These are phyloP conservation scores for Patella caerulea DNA, from an alignment of 2,888 invertebrate genomes.

Conservation along the genomic window DNA sequence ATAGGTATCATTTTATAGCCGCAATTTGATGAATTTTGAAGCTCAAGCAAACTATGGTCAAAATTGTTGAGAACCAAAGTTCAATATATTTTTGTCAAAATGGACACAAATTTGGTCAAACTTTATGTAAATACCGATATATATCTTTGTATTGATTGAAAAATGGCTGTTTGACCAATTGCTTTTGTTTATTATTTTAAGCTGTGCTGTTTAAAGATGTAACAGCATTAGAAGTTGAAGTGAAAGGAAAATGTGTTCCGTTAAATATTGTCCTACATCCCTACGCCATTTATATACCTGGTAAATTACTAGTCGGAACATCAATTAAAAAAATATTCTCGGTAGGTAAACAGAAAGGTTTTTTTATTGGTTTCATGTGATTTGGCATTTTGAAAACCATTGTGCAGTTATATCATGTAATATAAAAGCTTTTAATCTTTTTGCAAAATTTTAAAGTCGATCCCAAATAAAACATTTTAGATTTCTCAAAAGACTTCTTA, in stretches of 20 bases:
- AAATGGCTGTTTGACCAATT: too few relatives aligned
- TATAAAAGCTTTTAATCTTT: not conserved
- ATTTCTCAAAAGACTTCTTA: too few relatives aligned
- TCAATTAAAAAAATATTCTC: constrained; percentile 65
- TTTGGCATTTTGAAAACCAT: not conserved
- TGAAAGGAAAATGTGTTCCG: constrained; percentile 67
- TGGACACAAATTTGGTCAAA: too few relatives aligned
- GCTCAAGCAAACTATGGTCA: too few relatives aligned
- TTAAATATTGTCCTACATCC: constrained; percentile 68
- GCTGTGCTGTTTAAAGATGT: constrained; percentile 55
- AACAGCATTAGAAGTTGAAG: constrained; percentile 66
- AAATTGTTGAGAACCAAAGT: too few relatives aligned
- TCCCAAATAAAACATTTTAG: not conserved
- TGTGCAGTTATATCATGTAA: too few relatives aligned
- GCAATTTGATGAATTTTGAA: too few relatives aligned
- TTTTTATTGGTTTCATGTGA: not conserved
- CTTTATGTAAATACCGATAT: too few relatives aligned
- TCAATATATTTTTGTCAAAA: too few relatives aligned
- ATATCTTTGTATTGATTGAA: too few relatives aligned
- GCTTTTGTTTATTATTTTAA: constrained; percentile 24
- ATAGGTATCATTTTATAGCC: too few relatives aligned
- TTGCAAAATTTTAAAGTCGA: too few relatives aligned
- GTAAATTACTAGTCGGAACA: constrained; percentile 61
- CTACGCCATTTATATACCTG: constrained; percentile 67
- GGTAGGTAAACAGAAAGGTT: constrained; percentile 46